These are phyloP conservation scores for Geophilus truncorum DNA, from an alignment of 2,888 invertebrate species.

Conservation along the genomic window DNA sequence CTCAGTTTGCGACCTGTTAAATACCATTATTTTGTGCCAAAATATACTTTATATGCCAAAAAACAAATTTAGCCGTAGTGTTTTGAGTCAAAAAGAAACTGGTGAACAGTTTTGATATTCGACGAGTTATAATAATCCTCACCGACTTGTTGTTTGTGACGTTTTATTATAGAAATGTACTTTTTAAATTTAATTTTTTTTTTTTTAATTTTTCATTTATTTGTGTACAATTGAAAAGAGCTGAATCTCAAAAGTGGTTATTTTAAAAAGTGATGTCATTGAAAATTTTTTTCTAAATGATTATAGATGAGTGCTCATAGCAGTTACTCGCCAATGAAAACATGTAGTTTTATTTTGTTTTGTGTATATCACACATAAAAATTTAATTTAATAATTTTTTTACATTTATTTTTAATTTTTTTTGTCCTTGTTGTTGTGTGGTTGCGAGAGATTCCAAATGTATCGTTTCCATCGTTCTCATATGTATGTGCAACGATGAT, in stretches of 20 bases:
- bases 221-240: not conserved
- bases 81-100: not conserved
- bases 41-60: not conserved
- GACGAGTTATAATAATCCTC: not conserved
- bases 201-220: no score
- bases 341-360: not conserved
- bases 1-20: not conserved
- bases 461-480: not conserved
- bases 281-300: no score
- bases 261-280: no score
- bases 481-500: not conserved
- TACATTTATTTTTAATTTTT: not conserved
- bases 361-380: not conserved
- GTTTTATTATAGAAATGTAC: not conserved
- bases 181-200: not conserved
- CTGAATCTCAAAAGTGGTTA: not conserved
- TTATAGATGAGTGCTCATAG: not conserved
- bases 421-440: not conserved
- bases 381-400: not conserved
- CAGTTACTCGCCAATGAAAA: not conserved
- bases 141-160: not conserved
- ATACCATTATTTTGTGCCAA: not conserved
- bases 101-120: not conserved
- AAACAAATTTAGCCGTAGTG: not conserved
- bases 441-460: not conserved